Evolutionary conservation across 2,888 invertebrate genomes (phyloP), one percentile per base, ranked within the genome.

Genomic region (Stenoptilia bipunctidactyla): DNA sequence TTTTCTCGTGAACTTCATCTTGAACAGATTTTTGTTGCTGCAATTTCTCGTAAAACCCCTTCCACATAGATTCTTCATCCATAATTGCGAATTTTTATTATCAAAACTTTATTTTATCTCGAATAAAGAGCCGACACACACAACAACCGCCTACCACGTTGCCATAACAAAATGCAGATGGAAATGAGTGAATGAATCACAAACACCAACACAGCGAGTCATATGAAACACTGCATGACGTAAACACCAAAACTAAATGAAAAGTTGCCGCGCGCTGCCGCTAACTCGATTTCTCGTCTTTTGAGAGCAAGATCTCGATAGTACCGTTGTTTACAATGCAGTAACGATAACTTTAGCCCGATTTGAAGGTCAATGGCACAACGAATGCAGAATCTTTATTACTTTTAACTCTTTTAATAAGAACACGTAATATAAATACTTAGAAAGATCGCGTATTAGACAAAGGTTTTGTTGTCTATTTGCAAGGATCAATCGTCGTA

Each of bases 41-140:
- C 45, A 90, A 64, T 57, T 88, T 89, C 40, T 89, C 88, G 56
- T 90, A 92, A 58, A 91, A 89, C 44, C 86, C 87, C 71, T 88
- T 91, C 91, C 92, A 92, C 91, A 92, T 91, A 9, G 86, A 79
- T 60, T 92, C 92, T 71, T 92, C 92, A 69, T 89, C 86, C 87
- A 77, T 85, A 13, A 12, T 13, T 13, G 12, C n/a, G 30, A 3
- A 12, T 52, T 51, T 64, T 43, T 12, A 20, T 25, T 45, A 34
- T 13, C 9, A 13, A 15, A 35, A 12, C 13, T 34, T 15, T n/a
- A 9, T 33, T 20, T 8, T 5, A 20, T 20, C 8, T 20, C 8
- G n/a, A 20, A 20, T 20, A 12, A 34, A 5, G 14, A 15, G 15
- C 40, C 43, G 40, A 40, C 38, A 37, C 42, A 40, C n/a, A n/a